Conservation (phyloP, 2,113 vertebrate species). For the Hippolais icterina region DNA sequence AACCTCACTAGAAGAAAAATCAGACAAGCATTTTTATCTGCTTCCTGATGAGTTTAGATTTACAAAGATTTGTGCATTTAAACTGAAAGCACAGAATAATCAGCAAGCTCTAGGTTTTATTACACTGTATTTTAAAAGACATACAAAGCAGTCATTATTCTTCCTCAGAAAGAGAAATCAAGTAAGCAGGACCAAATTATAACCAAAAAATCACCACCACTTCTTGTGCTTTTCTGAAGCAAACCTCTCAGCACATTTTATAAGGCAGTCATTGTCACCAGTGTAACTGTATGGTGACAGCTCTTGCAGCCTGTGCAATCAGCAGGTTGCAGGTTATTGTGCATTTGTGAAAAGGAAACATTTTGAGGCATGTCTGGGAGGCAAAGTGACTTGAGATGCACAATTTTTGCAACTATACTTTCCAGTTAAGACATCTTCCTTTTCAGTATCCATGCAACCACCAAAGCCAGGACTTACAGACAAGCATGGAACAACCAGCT, state of each 20-base stretch:
- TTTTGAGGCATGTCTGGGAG: background rate
- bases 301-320: background rate
- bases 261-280: background rate
- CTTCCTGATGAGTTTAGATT: constrained; percentile 32
- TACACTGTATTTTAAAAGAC: background rate
- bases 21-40: constrained; percentile 14
- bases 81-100: background rate
- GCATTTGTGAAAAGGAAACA: background rate
- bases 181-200: background rate
- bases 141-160: constrained; percentile 29
- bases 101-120: constrained; percentile 26
- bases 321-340: background rate
- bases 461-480: background rate
- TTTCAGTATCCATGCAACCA: background rate
- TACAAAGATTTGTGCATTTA: constrained; percentile 4
- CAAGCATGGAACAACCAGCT: background rate
- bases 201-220: background rate
- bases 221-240: background rate
- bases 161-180: background rate
- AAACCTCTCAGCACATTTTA: background rate
- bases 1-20: background rate
- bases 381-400: background rate
- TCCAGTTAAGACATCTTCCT: background rate
- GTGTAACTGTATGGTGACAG: background rate
- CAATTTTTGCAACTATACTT: background rate